Percentiles rank a stretch among this genome's conserved stretches.
Conservation (phyloP, 2,113 vertebrate species). For the Phylloscopus trochilus region DNA sequence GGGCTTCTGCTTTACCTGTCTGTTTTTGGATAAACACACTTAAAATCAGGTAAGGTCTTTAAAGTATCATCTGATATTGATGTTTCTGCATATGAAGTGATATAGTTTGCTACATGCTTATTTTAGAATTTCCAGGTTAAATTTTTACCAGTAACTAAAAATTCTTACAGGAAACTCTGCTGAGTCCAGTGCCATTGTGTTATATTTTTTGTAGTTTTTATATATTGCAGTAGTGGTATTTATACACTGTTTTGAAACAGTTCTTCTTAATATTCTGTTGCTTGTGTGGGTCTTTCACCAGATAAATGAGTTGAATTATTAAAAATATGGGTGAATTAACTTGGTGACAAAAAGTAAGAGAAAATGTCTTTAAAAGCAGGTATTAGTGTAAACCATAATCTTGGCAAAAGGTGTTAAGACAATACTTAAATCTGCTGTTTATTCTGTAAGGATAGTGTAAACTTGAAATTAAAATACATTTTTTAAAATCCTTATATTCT, state of each 20-base stretch:
- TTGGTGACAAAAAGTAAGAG: background rate
- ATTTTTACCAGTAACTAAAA: background rate
- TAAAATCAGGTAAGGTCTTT: constrained; percentile 79
- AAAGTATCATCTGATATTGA: background rate
- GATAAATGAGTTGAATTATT: background rate
- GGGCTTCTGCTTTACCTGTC: constrained; percentile 78
- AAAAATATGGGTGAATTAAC: background rate
- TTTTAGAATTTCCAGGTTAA: background rate
- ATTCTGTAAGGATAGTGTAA: background rate
- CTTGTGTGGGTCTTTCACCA: background rate
- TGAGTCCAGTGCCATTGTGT: background rate
- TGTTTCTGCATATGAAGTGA: background rate
- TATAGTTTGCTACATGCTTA: background rate
- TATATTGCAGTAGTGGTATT: background rate
- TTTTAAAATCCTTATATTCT: background rate
- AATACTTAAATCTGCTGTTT: background rate
- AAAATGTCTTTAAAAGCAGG: background rate
- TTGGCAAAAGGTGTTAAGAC: background rate
- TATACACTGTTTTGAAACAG: background rate
- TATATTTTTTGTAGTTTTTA: background rate
- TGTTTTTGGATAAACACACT: constrained; percentile 86
- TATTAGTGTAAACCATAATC: background rate
- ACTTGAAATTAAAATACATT: background rate
- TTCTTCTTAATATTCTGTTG: background rate
- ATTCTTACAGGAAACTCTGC: background rate